Percentiles rank a stretch among this genome's conserved stretches.
These are phyloP conservation scores for Lanius ludovicianus DNA, from an alignment of 2,113 vertebrate species.

Conservation along the genomic window DNA sequence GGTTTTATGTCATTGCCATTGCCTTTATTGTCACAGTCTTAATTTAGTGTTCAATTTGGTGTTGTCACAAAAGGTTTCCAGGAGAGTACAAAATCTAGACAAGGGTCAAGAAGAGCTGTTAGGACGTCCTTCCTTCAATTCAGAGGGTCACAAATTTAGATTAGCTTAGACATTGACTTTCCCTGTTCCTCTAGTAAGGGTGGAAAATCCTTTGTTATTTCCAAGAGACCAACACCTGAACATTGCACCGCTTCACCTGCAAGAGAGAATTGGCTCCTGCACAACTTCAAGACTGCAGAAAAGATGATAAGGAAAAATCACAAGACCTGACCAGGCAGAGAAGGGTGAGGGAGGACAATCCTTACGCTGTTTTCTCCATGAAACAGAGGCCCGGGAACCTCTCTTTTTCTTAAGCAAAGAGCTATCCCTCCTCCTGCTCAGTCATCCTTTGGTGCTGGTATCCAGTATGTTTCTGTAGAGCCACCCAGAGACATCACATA, in stretches of 20 bases:
- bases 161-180: background rate
- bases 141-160: background rate
- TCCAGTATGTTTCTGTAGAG: background rate
- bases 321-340: background rate
- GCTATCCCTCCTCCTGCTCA: background rate
- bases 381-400: background rate
- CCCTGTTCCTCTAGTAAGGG: background rate
- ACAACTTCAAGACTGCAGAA: background rate
- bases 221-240: background rate
- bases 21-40: background rate
- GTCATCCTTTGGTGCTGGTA: background rate
- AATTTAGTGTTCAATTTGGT: background rate
- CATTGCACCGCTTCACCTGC: background rate
- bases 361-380: background rate
- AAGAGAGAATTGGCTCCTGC: background rate
- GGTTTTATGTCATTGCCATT: background rate
- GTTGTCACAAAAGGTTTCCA: background rate
- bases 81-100: background rate
- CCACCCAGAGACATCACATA: background rate
- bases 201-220: background rate
- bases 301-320: background rate
- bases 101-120: background rate
- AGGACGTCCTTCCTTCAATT: background rate
- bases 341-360: background rate
- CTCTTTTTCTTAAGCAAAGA: background rate